Conservation (phyloP, 2,113 vertebrate species). For the Clinocottus analis region DNA sequence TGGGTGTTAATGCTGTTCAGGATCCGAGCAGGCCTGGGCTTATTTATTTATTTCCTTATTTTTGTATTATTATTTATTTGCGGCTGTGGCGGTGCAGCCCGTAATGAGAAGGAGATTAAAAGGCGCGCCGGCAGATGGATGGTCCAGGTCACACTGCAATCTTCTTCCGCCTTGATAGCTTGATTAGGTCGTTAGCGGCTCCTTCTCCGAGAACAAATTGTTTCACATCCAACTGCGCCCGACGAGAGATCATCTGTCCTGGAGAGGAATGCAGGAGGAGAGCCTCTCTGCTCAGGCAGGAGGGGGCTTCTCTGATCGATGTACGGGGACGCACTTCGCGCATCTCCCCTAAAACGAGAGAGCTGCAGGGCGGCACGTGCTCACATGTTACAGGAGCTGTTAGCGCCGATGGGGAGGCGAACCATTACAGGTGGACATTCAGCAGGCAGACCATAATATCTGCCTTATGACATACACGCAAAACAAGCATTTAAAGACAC, state of each 20-base stretch:
- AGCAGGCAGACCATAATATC: background rate
- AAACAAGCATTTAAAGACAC: background rate
- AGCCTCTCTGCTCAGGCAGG: constrained; percentile 79
- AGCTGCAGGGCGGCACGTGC: background rate
- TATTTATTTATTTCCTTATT: constrained; percentile 72
- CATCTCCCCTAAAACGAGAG: constrained; percentile 77
- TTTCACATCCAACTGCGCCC: constrained; percentile 91
- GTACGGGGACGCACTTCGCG: constrained; percentile 80
- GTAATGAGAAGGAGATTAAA: constrained; percentile 94
- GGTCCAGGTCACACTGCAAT: constrained; percentile 96
- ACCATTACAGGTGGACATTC: constrained; percentile 18
- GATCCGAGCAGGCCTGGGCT: constrained; percentile 71
- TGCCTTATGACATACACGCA: background rate
- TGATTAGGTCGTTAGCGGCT: constrained; percentile 99
- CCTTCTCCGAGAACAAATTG: constrained; percentile 89
- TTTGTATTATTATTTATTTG: constrained; percentile 80
- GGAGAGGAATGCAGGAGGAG: constrained; percentile 81
- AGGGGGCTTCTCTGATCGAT: constrained; percentile 82
- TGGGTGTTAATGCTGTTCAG: constrained; percentile 98
- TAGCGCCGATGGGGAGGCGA: constrained; percentile 3
- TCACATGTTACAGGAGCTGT: constrained; percentile 9
- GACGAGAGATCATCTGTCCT: constrained; percentile 91
- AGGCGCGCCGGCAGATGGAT: constrained; percentile 95
- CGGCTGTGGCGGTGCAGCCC: constrained; percentile 59
- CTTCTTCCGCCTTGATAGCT: constrained; percentile 96